A percentile compares a stretch with the other conserved stretches of the same genome.
These are phyloP conservation scores for Furcifer pardalis DNA, from an alignment of 2,797 vertebrate genomes.

Conservation along the genomic window DNA sequence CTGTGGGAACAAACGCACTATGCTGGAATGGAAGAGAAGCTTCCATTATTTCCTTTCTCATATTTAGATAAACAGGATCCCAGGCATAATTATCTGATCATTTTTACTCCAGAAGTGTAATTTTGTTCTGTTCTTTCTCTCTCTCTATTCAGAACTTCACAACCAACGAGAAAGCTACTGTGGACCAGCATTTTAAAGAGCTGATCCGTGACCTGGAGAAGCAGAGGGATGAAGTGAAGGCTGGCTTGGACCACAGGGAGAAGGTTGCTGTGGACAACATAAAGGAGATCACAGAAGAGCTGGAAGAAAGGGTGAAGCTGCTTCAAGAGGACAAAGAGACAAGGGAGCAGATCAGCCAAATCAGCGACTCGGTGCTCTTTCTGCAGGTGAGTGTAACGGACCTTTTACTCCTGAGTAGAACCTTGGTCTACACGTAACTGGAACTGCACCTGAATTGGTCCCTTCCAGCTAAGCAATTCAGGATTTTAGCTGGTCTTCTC, in stretches of 20 bases:
- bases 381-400: conserved; percentile 79
- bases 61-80: background rate
- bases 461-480: too few relatives aligned
- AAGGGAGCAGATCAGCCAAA: conserved; percentile 80
- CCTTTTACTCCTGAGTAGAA: too few relatives aligned
- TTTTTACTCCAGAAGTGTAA: too few relatives aligned
- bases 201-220: conserved; percentile 80
- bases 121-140: background rate
- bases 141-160: conserved; percentile 75
- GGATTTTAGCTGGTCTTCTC: too few relatives aligned
- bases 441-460: too few relatives aligned
- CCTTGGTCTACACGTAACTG: too few relatives aligned
- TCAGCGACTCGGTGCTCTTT: conserved; percentile 82
- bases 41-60: too few relatives aligned
- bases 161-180: conserved; percentile 79
- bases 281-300: conserved; percentile 77
- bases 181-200: conserved; percentile 82
- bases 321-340: conserved; percentile 80
- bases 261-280: conserved; percentile 77
- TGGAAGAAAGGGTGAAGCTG: conserved; percentile 78
- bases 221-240: conserved; percentile 80
- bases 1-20: too few relatives aligned
- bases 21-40: too few relatives aligned
- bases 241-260: conserved; percentile 78
- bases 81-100: too few relatives aligned